Conservation (phyloP, 2,888 invertebrate genomes). For the Mystacides longicornis region DNA sequence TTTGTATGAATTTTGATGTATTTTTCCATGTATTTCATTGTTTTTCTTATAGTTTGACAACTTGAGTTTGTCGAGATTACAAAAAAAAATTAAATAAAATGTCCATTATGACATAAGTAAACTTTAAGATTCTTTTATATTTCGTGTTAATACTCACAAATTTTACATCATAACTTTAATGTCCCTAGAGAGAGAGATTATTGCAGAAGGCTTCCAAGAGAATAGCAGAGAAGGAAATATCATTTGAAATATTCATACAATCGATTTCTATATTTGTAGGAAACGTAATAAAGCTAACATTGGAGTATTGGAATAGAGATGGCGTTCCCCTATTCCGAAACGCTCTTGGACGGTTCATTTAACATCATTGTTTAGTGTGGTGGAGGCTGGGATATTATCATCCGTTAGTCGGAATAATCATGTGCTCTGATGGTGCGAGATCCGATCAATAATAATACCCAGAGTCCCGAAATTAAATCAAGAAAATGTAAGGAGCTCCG, state of each 20-base stretch:
- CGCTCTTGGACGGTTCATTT: constrained; percentile 16
- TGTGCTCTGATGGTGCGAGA: constrained; percentile 13
- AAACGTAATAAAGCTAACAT: neutral
- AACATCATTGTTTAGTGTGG: constrained; percentile 14
- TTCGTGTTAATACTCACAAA: too few relatives aligned
- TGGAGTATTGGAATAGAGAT: constrained; percentile 5
- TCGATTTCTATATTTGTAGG: constrained; percentile 7
- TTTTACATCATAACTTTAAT: too few relatives aligned
- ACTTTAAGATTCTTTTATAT: too few relatives aligned
- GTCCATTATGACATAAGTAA: too few relatives aligned
- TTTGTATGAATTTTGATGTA: too few relatives aligned
- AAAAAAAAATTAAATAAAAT: too few relatives aligned
- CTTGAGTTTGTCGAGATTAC: too few relatives aligned
- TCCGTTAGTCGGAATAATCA: constrained; percentile 15
- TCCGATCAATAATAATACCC: constrained; percentile 1
- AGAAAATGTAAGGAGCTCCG: neutral
- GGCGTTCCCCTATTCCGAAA: constrained; percentile 13
- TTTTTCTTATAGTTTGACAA: too few relatives aligned
- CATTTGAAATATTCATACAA: constrained; percentile 13
- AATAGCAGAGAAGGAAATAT: constrained; percentile 2
- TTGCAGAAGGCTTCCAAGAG: too few relatives aligned
- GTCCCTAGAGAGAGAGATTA: too few relatives aligned
- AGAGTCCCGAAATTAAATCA: constrained; percentile 1
- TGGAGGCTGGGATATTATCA: constrained; percentile 11
- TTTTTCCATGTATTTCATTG: too few relatives aligned